phyloP scores from a whole-genome alignment of 1,140 invertebrate species.

The Carcinoscorpius rotundicauda region DNA sequence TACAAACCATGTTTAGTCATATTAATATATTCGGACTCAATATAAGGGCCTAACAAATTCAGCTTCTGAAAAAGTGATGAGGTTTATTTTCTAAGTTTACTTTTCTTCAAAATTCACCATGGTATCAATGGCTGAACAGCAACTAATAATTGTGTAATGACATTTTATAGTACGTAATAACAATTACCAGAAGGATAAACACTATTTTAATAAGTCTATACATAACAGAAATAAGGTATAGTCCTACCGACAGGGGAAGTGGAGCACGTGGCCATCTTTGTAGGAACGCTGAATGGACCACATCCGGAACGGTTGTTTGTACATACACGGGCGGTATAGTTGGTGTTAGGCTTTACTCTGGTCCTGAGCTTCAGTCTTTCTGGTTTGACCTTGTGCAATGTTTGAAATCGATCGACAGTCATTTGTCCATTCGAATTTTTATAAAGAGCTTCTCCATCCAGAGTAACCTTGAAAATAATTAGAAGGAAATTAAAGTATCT shows the following conservation, averaged over 20 bases:
- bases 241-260: conserved; percentile 15
- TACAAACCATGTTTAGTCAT: too few species aligned
- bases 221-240: neutral
- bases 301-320: conserved; percentile 23
- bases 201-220: too few species aligned
- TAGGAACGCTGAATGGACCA: conserved; percentile 13
- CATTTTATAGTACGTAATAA: neutral
- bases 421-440: conserved; percentile 16
- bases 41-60: neutral
- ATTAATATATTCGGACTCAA: too few species aligned
- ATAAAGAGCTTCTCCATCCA: conserved; percentile 16
- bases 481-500: too few species aligned
- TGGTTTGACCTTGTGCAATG: conserved; percentile 16
- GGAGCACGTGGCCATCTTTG: conserved; percentile 14
- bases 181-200: neutral
- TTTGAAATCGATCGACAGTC: conserved; percentile 15
- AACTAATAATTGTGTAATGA: neutral
- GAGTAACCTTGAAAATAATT: conserved; percentile 6
- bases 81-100: neutral
- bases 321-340: conserved; percentile 26
- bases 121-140: neutral
- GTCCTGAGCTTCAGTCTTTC: conserved; percentile 17
- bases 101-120: neutral
- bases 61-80: neutral
- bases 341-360: conserved; percentile 28